Conservation (phyloP, 2,888 invertebrate genomes). For the Neoascia interrupta region DNA sequence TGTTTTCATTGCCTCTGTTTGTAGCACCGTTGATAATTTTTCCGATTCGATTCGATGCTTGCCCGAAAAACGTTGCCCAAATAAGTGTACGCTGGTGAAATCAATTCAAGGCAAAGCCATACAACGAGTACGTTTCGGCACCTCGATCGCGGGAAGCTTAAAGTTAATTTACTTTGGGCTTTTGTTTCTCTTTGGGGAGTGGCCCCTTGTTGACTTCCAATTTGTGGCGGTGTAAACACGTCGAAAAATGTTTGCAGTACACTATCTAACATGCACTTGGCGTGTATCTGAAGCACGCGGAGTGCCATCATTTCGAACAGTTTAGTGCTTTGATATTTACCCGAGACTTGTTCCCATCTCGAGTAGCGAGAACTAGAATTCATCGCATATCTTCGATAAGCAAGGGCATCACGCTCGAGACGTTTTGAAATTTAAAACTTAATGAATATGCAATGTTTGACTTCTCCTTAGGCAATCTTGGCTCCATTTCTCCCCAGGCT, state of each 20-base stretch:
- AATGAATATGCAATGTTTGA: slow-evolving; percentile 60
- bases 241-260: slow-evolving; percentile 31
- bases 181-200: slow-evolving; percentile 52
- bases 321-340: slow-evolving; percentile 43
- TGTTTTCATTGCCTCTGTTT: slow-evolving; percentile 44
- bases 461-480: slow-evolving; percentile 9
- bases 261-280: slow-evolving; percentile 41
- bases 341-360: slow-evolving; percentile 15
- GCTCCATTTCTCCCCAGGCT: slow-evolving; percentile 27
- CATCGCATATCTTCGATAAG: slow-evolving; percentile 14
- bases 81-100: slow-evolving; percentile 22
- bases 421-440: slow-evolving; percentile 30
- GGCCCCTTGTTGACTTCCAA: slow-evolving; percentile 58
- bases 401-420: slow-evolving; percentile 12
- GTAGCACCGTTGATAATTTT: slow-evolving; percentile 40
- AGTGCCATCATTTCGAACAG: slow-evolving; percentile 16
- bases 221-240: slow-evolving; percentile 10
- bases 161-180: slow-evolving; percentile 53
- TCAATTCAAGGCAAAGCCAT: slow-evolving; percentile 19
- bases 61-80: slow-evolving; percentile 12
- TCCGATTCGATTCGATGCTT: slow-evolving; percentile 47
- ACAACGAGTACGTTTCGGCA: neutral
- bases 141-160: neutral
- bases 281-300: slow-evolving; percentile 54
- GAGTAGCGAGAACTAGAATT: slow-evolving; percentile 6